These are phyloP conservation scores for Aptenodytes forsteri DNA, from an alignment of 2,113 vertebrate species.

Conservation along the genomic window DNA sequence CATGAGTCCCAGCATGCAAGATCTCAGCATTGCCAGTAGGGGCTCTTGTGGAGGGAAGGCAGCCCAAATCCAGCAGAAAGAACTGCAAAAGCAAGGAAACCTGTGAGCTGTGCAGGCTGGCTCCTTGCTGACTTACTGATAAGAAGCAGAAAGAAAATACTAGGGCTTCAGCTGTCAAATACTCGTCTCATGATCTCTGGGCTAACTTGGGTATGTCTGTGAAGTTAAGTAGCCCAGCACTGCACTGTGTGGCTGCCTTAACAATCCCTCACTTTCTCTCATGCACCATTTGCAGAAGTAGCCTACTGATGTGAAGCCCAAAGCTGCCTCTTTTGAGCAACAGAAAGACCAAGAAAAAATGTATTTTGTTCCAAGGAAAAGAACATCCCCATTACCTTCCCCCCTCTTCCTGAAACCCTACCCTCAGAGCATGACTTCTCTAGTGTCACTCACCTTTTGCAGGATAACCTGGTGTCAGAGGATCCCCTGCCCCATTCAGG, in stretches of 20 bases:
- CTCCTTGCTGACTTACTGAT: neutral
- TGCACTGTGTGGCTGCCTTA: neutral
- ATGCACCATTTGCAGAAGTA: neutral
- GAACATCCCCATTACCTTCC: neutral
- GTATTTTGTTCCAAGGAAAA: neutral
- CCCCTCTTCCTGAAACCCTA: neutral
- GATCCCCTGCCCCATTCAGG: slow-evolving; percentile 92
- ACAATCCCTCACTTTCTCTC: neutral
- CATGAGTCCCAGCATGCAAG: neutral
- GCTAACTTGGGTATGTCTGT: neutral
- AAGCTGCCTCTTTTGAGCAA: neutral
- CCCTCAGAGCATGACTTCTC: neutral
- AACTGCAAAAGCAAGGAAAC: neutral
- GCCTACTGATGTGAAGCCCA: neutral
- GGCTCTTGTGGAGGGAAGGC: neutral
- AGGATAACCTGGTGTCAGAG: slow-evolving; percentile 94
- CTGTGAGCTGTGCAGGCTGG: neutral
- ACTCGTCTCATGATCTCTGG: neutral
- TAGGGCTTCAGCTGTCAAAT: neutral
- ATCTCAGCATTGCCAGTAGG: neutral
- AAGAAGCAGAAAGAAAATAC: neutral
- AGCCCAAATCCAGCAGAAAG: neutral
- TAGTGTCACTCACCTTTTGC: slow-evolving; percentile 84
- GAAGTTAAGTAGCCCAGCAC: neutral
- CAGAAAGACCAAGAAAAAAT: neutral